Percentiles rank a stretch among this genome's conserved stretches.
These are phyloP conservation scores for Leptobrachium ailaonicum DNA, from an alignment of 2,113 vertebrate species.

Conservation along the genomic window DNA sequence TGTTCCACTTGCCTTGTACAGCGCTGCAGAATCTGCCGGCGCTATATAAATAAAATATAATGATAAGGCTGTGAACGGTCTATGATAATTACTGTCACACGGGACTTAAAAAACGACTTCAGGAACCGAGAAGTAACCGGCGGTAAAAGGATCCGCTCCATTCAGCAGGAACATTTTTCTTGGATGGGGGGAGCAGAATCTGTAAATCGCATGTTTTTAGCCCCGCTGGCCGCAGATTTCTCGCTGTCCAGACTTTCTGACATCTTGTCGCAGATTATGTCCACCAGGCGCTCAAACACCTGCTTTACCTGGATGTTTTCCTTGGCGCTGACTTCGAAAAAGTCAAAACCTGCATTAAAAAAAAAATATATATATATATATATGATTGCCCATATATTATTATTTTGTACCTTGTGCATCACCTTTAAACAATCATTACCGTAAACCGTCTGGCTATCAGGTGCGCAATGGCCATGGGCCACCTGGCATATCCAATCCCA, in stretches of 20 bases:
- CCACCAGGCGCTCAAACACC: conserved; percentile 93
- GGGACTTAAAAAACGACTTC: no score
- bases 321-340: conserved; percentile 95
- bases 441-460: no score
- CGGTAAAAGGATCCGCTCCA: conserved; percentile 1
- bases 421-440: no score
- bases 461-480: no score
- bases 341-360: conserved; percentile 85
- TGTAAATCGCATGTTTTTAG: conserved; percentile 82
- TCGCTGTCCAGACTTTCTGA: conserved; percentile 89
- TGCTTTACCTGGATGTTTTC: conserved; percentile 97
- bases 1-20: no score
- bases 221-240: conserved; percentile 69
- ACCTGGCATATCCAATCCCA: no score
- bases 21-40: no score
- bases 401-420: no score
- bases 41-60: no score
- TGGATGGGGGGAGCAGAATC: conserved; percentile 83
- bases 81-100: no score
- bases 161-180: conserved; percentile 92
- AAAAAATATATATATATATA: neutral
- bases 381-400: no score
- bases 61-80: no score
- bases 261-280: conserved; percentile 98
- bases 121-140: conserved; percentile 1